These are phyloP conservation scores for Enteromius thamalakanensis DNA, from an alignment of 2,797 vertebrate species.

Conservation along the genomic window DNA sequence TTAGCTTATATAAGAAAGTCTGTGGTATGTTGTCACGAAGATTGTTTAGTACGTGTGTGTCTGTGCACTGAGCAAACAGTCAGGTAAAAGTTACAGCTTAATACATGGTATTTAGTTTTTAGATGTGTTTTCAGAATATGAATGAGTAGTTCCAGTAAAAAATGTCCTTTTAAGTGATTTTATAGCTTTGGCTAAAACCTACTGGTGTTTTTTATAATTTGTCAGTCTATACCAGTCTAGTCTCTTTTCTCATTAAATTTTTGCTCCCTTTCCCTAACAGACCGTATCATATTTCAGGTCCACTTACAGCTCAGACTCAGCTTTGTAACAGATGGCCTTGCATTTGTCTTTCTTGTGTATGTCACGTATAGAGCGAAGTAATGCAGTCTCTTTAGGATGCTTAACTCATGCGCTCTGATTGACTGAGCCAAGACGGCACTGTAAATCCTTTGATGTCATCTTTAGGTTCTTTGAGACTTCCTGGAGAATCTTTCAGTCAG, in stretches of 20 bases:
- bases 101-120: not conserved
- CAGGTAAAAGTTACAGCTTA: not conserved
- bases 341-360: slow-evolving; percentile 29
- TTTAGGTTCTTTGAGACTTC: slow-evolving; percentile 28
- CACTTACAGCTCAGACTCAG: slow-evolving; percentile 25
- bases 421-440: slow-evolving; percentile 29
- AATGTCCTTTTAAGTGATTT: slow-evolving; percentile 12
- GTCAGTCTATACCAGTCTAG: slow-evolving; percentile 8
- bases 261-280: slow-evolving; percentile 27
- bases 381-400: slow-evolving; percentile 37
- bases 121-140: not conserved
- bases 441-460: slow-evolving; percentile 39
- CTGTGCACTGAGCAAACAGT: not conserved
- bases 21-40: not conserved
- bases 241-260: slow-evolving; percentile 27
- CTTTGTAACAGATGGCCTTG: slow-evolving; percentile 38
- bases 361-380: slow-evolving; percentile 31
- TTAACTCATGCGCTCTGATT: slow-evolving; percentile 41
- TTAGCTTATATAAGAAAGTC: not conserved
- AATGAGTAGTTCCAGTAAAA: slow-evolving; percentile 15
- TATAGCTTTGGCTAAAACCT: slow-evolving; percentile 18
- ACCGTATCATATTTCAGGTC: slow-evolving; percentile 35
- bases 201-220: slow-evolving; percentile 11
- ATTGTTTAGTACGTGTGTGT: not conserved
- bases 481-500: slow-evolving; percentile 42